Evolutionary conservation across 2,113 vertebrate genomes (phyloP).

Genomic region (Sceloporus tristichus): DNA sequence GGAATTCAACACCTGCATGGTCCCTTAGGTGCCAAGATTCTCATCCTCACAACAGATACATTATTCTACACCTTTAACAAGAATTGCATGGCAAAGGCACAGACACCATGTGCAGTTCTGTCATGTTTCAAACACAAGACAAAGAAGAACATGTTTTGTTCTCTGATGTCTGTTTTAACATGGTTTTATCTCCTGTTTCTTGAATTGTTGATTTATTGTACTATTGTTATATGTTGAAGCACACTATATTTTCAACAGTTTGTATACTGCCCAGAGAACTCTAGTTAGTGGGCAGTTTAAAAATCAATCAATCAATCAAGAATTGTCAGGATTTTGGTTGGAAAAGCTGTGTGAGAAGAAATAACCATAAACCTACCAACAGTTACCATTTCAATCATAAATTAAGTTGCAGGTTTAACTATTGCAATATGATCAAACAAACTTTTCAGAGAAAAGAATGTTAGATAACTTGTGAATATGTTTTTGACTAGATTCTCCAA

Average conservation of each 20-base stretch:
- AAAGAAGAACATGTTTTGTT: neutral
- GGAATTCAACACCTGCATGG: conserved; percentile 32
- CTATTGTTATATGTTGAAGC: too few relatives aligned
- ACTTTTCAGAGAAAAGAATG: neutral
- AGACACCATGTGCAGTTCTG: neutral
- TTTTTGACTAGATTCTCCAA: neutral
- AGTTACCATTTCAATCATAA: neutral
- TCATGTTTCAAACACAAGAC: conserved; percentile 9
- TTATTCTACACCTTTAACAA: conserved; percentile 33
- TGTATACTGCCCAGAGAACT: too few relatives aligned
- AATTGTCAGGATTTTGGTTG: too few relatives aligned
- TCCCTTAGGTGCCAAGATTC: conserved; percentile 21
- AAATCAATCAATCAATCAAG: too few relatives aligned
- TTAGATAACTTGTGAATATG: neutral
- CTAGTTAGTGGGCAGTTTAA: too few relatives aligned
- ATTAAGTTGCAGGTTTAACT: neutral
- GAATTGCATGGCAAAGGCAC: conserved; percentile 22
- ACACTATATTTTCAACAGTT: too few relatives aligned
- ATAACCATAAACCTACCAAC: neutral
- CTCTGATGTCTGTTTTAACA: too few relatives aligned
- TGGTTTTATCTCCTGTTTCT: too few relatives aligned
- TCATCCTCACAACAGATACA: conserved; percentile 19
- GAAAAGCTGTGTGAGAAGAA: neutral
- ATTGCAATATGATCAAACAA: neutral
- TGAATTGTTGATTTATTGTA: too few relatives aligned